Conservation (phyloP, 1,140 invertebrate genomes). For the Leptinotarsa texana region DNA sequence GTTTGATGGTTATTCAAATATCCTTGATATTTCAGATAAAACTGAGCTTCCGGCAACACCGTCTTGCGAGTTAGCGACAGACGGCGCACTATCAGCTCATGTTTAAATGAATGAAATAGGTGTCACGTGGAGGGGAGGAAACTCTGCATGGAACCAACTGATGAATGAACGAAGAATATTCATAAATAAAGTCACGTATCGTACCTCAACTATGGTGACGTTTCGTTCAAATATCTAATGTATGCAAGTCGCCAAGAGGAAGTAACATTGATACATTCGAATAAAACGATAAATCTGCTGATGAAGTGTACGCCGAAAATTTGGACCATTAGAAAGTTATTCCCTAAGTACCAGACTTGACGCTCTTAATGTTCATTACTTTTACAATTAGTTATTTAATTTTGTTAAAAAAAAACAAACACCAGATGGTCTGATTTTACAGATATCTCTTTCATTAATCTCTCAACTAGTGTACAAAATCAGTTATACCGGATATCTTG, state of each 20-base stretch:
- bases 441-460: no score
- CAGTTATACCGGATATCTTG: no score
- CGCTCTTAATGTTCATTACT: no score
- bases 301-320: no score
- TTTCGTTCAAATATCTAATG: background rate
- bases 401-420: no score
- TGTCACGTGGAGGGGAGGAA: background rate
- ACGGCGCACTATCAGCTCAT: background rate
- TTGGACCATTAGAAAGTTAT: no score
- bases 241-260: background rate
- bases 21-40: background rate
- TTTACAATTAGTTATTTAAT: no score
- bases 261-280: background rate
- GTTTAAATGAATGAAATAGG: background rate
- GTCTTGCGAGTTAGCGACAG: background rate
- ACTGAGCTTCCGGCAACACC: background rate
- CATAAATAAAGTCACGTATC: conserved; percentile 6
- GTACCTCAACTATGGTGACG: background rate
- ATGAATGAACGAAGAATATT: conserved; percentile 6
- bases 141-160: background rate
- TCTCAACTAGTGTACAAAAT: no score
- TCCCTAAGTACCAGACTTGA: no score
- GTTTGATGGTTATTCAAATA: no score
- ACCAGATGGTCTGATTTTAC: no score
- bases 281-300: background rate